These are phyloP conservation scores for Pseudomyrmex concolor DNA, from an alignment of 1,140 invertebrate genomes.

Conservation along the genomic window DNA sequence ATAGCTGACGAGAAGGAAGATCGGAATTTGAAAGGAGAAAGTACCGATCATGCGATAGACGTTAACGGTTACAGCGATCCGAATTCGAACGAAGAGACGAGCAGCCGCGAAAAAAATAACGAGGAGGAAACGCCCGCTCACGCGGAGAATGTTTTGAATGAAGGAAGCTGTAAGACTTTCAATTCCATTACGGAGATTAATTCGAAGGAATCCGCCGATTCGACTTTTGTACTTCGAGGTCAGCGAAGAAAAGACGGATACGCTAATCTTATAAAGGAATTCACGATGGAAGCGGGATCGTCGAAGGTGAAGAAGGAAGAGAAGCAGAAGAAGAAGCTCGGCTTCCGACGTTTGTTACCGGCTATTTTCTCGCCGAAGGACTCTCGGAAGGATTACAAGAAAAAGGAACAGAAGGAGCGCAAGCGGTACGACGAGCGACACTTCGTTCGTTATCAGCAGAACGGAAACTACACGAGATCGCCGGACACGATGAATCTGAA, in stretches of 20 bases:
- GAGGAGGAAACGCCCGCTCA: not conserved
- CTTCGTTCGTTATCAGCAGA: constrained; percentile 81
- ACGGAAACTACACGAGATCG: constrained; percentile 81
- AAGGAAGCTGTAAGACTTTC: not conserved
- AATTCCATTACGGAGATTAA: not conserved
- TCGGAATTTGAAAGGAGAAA: not conserved
- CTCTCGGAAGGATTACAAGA: constrained; percentile 79
- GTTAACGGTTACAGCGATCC: not conserved
- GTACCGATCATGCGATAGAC: not conserved
- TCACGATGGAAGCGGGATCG: constrained; percentile 77
- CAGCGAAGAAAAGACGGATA: constrained; percentile 75
- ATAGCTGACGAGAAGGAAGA: not conserved
- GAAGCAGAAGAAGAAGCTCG: constrained; percentile 80
- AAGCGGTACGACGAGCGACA: constrained; percentile 79
- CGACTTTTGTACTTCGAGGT: not conserved
- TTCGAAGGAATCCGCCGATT: constrained; percentile 4
- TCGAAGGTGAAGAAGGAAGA: constrained; percentile 77
- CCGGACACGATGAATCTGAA: constrained; percentile 83
- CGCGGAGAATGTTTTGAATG: not conserved
- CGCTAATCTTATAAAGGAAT: constrained; percentile 79
- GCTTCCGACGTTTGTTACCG: constrained; percentile 78
- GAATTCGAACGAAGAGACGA: constrained; percentile 7
- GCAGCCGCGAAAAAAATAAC: not conserved
- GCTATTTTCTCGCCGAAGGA: constrained; percentile 82
- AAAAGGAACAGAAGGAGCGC: constrained; percentile 78